Conservation (phyloP, 2,113 vertebrate species). For the Syngnathoides biaculeatus region DNA sequence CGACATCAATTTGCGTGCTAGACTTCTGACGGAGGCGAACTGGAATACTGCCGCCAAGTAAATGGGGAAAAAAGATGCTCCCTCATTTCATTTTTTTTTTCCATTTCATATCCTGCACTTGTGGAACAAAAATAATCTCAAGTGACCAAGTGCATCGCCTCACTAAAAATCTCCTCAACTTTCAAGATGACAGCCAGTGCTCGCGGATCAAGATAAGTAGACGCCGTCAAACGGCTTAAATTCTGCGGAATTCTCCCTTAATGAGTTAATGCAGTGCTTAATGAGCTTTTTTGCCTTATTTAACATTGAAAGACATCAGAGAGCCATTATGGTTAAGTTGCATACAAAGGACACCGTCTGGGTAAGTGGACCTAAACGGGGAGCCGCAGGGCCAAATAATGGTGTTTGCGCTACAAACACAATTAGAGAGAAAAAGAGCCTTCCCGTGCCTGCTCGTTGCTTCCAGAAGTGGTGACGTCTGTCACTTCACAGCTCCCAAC, state of each 20-base stretch:
- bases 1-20: not conserved
- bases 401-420: conserved; percentile 49
- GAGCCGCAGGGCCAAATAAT: conserved; percentile 43
- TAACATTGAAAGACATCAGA: conserved; percentile 10
- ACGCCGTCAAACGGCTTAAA: conserved; percentile 5
- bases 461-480: conserved; percentile 35
- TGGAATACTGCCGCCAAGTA: not conserved
- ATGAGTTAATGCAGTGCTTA: conserved; percentile 31
- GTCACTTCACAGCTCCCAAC: conserved; percentile 61
- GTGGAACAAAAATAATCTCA: conserved; percentile 16
- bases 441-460: conserved; percentile 24
- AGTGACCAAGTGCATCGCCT: not conserved
- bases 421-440: conserved; percentile 55
- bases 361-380: conserved; percentile 33
- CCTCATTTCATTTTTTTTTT: conserved; percentile 16
- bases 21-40: not conserved
- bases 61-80: conserved; percentile 13
- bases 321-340: conserved; percentile 23
- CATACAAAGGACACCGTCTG: conserved; percentile 22
- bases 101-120: conserved; percentile 19
- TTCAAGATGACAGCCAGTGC: conserved; percentile 11
- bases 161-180: conserved; percentile 2
- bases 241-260: conserved; percentile 20
- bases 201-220: not conserved
- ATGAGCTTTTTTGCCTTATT: conserved; percentile 19